Base-by-base conservation (phyloP, 2,888 invertebrate genomes). In the Ophioninae sp. region DNA sequence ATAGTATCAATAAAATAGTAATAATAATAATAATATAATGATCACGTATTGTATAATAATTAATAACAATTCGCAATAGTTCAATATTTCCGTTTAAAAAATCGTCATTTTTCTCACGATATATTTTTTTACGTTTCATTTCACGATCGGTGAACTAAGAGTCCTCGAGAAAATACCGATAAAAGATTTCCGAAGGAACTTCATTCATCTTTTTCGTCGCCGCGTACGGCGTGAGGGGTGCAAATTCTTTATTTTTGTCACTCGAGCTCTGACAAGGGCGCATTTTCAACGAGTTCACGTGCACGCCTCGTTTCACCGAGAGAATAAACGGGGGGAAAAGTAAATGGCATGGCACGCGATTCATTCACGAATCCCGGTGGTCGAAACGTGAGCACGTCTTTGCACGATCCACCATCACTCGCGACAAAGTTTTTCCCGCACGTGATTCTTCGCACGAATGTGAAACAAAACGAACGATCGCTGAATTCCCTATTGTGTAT, bases 331-430 rank as follows among this genome's bases (percentile, higher is more conserved):
- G 74, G 57, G 30, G 30, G 30, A 65, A 80, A 73, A 73, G 20
- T 78, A 62, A 69, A 30, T 56, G 57, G 21, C 57, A 41, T 50
- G 1, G 69, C 80, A 83, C 80, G 80, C 77, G 74, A 83, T 80
- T 80, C 83, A 80, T 80, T 83, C 80, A 83, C 57, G 44, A 56
- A 30, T 13, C 17, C 23, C 39, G 20, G 74, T 59, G 23, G 77
- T 74, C 68, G 69, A 57, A 62, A 59, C 75, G 13, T 61, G 72
- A 23, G 37, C 57, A 73, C 56, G 68, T 65, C 68, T 68, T 17
- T 67, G 59, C 64, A 64, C 37, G 23, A 50, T 50, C 13, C 56
- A 20, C 23, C 69, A 2, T 65, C 44, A 73, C 57, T 59, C 57
- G 56, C 39, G 10, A 21, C n/a, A 13, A 69, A 77, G 69, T 83